Evolutionary conservation across 53 echinoderm and acorn worm genomes (phyloP).

Genomic region (Pentamera pediparva): DNA sequence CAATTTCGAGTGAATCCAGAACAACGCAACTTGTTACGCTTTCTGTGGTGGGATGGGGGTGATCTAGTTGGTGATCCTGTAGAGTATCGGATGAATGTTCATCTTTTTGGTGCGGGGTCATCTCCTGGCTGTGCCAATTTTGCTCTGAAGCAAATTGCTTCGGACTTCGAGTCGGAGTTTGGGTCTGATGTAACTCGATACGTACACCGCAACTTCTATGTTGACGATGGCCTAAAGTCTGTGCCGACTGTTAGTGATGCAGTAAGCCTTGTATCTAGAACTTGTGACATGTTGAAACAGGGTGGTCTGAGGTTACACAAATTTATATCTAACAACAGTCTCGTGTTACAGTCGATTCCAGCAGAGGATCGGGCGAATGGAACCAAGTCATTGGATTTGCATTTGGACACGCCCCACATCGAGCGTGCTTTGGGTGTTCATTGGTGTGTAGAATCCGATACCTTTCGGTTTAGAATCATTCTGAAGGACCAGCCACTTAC

Average conservation of each 20-base stretch:
- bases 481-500: conserved; percentile 18
- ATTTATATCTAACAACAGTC: not conserved
- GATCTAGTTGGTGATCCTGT: conserved; percentile 12
- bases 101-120: conserved; percentile 55
- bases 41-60: conserved; percentile 59
- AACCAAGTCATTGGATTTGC: not conserved
- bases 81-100: conserved; percentile 55
- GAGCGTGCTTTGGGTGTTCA: conserved; percentile 33
- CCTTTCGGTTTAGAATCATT: conserved; percentile 15
- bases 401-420: not conserved
- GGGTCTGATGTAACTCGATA: not conserved
- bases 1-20: conserved; percentile 29
- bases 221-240: conserved; percentile 54
- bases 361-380: not conserved
- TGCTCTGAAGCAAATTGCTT: conserved; percentile 37
- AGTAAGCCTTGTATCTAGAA: not conserved
- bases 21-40: conserved; percentile 22
- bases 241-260: conserved; percentile 9
- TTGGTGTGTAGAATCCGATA: conserved; percentile 45
- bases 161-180: conserved; percentile 11
- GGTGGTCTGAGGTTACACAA: not conserved
- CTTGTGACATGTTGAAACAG: not conserved
- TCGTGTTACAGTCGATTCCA: not conserved
- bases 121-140: conserved; percentile 55
- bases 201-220: conserved; percentile 38